These are phyloP conservation scores for Toxonevra muliebris DNA, from an alignment of 2,888 invertebrate species.

Conservation along the genomic window DNA sequence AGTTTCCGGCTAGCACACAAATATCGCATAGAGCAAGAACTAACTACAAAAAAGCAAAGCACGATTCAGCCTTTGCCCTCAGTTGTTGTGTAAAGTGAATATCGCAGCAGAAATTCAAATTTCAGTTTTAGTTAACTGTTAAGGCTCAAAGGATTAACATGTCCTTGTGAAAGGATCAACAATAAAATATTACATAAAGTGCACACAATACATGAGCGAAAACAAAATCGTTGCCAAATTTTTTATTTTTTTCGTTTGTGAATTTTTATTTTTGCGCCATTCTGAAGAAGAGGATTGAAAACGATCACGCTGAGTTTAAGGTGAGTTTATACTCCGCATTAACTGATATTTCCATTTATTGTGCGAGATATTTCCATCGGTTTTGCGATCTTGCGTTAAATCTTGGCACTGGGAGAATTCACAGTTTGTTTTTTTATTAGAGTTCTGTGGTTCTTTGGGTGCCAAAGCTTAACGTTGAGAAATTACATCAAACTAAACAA, in stretches of 20 bases:
- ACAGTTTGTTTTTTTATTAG: slow-evolving; percentile 58
- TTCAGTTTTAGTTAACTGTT: slow-evolving; percentile 60
- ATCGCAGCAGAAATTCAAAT: slow-evolving; percentile 53
- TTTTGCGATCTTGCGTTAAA: slow-evolving; percentile 44
- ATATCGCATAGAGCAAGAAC: not conserved
- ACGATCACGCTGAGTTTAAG: too few relatives aligned
- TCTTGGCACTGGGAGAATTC: slow-evolving; percentile 68
- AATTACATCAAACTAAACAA: slow-evolving; percentile 31
- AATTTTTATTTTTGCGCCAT: not conserved
- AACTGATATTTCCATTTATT: too few relatives aligned
- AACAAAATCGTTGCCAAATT: not conserved
- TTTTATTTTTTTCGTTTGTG: not conserved
- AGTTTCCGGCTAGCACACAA: slow-evolving; percentile 43
- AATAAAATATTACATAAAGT: too few relatives aligned
- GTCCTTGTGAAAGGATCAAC: slow-evolving; percentile 45
- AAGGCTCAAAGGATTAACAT: slow-evolving; percentile 64
- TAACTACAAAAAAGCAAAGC: too few relatives aligned
- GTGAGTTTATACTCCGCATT: too few relatives aligned
- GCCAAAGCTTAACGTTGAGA: slow-evolving; percentile 60
- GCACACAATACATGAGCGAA: too few relatives aligned
- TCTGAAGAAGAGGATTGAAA: not conserved
- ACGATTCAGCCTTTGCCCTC: too few relatives aligned
- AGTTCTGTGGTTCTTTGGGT: slow-evolving; percentile 66
- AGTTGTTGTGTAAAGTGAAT: not conserved
- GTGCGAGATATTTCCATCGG: too few relatives aligned